Evolutionary conservation across 1,140 invertebrate species (phyloP), one percentile per base, ranked within the genome.

Genomic region (Pogonus chalceus): DNA sequence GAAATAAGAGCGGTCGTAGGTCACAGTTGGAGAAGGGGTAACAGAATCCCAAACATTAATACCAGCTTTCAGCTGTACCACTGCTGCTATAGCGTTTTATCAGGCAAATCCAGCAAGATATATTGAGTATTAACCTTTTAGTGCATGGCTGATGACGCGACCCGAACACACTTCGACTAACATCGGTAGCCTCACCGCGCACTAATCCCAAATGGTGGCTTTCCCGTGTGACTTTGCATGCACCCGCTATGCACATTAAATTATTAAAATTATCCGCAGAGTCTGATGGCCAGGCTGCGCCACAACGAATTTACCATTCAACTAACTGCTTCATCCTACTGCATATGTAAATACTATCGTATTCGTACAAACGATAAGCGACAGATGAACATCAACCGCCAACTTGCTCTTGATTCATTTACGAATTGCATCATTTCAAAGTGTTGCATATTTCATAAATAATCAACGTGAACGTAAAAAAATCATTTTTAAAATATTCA

Each of bases 61-160:
- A 43, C 37, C 37, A 16, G 37, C 37, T 43, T 43, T 43, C 37
- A 43, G 18, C 37, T 18, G 18, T 43, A 18, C 37, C 3, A 31
- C 26, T 31, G 37, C 37, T 12, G 37, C 37, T 12, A 43, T 18
- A 16, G 7, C 18, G 37, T 43, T 43, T 43, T 43, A 43, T 43
- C 37, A 43, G 37, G 37, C 37, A 43, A 43, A 43, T 43, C 37
- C 37, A 12, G 3, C 9, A 43, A 43, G 37, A 43, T 43, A 43
- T 43, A 43, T 43, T 43, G 37, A 43, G 37, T 43, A 43, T 43
- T 43, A 43, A 43, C 37, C 37, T 43, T 18, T 43, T 9, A 18
- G 37, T 18, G 37, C 18, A 16, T 18, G 18, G 37, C n/a, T n/a
- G n/a, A n/a, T n/a, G 26, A 14, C 26, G 26, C 26, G 26, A 7